Conservation (phyloP, 2,797 vertebrate genomes). For the Brachymystax lenok region DNA sequence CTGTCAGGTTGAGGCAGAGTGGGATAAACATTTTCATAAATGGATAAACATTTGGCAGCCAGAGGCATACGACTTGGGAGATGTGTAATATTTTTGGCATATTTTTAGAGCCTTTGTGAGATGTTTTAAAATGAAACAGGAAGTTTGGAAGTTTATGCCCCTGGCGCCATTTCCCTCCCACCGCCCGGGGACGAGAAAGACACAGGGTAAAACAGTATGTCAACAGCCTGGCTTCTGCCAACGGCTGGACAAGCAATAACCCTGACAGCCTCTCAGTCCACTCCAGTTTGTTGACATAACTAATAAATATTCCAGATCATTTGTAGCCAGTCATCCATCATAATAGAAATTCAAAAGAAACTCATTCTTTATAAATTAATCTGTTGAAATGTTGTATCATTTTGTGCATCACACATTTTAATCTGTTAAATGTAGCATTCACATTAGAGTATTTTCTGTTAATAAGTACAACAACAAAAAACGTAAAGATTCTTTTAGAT, state of each 20-base stretch:
- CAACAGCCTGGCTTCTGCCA: slow-evolving; percentile 50
- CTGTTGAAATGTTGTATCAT: not conserved
- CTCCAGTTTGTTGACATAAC: slow-evolving; percentile 27
- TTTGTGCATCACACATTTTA: not conserved
- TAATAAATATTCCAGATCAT: slow-evolving; percentile 33
- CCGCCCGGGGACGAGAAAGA: slow-evolving; percentile 47
- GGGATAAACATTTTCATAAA: slow-evolving; percentile 63
- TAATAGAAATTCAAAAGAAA: not conserved
- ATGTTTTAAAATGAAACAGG: slow-evolving; percentile 76
- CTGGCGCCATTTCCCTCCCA: slow-evolving; percentile 59
- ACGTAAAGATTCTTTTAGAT: slow-evolving; percentile 25
- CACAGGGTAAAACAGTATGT: slow-evolving; percentile 51
- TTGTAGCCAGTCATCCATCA: slow-evolving; percentile 8
- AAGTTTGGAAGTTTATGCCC: slow-evolving; percentile 70
- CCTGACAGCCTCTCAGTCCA: slow-evolving; percentile 15
- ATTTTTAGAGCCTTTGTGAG: slow-evolving; percentile 77
- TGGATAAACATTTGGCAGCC: slow-evolving; percentile 65
- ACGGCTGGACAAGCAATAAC: slow-evolving; percentile 18
- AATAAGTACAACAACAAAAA: slow-evolving; percentile 2
- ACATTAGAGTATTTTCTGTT: not conserved
- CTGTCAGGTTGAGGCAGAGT: slow-evolving; percentile 14
- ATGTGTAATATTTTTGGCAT: slow-evolving; percentile 64
- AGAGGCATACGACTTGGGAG: slow-evolving; percentile 55
- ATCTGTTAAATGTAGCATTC: not conserved
- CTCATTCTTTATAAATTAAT: not conserved